phyloP scores from a whole-genome alignment of 2,888 invertebrate genomes.

The Andrena marginata region DNA sequence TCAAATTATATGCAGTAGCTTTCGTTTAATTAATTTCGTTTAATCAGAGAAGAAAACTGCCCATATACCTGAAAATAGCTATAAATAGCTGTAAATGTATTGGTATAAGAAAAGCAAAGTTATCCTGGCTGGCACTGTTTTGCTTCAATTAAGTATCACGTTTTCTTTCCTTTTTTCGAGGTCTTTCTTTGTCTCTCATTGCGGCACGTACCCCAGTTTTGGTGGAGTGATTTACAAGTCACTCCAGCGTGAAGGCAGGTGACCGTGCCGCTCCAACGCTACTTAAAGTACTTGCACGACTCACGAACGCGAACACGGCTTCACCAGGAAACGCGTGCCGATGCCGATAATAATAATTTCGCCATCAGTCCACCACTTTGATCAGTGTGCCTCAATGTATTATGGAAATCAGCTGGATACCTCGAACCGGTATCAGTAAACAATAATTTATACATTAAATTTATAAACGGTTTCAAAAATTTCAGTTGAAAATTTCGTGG shows the following conservation, averaged over 20 bases:
- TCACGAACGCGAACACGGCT: slow-evolving; percentile 53
- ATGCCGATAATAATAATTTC: slow-evolving; percentile 62
- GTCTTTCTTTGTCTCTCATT: slow-evolving; percentile 62
- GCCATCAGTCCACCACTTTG: slow-evolving; percentile 33
- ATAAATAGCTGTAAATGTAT: slow-evolving; percentile 11
- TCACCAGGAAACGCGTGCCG: slow-evolving; percentile 64
- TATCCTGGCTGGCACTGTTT: slow-evolving; percentile 52
- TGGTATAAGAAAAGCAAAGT: slow-evolving; percentile 27
- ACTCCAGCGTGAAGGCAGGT: slow-evolving; percentile 84
- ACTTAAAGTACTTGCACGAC: slow-evolving; percentile 71
- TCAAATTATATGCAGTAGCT: no score
- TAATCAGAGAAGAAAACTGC: no score
- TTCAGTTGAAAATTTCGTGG: background rate
- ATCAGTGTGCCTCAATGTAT: slow-evolving; percentile 26
- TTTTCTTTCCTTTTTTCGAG: slow-evolving; percentile 33
- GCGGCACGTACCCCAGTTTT: slow-evolving; percentile 80
- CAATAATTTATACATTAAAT: slow-evolving; percentile 16
- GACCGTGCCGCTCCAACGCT: slow-evolving; percentile 80
- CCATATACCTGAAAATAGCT: background rate
- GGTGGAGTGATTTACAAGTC: slow-evolving; percentile 84
- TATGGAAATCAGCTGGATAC: slow-evolving; percentile 30
- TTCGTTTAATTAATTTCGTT: no score
- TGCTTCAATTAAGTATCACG: slow-evolving; percentile 60
- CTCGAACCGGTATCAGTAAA: background rate
- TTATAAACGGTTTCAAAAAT: background rate